phyloP scores from a whole-genome alignment of 2,113 vertebrate species.

The Petromus typicus region DNA sequence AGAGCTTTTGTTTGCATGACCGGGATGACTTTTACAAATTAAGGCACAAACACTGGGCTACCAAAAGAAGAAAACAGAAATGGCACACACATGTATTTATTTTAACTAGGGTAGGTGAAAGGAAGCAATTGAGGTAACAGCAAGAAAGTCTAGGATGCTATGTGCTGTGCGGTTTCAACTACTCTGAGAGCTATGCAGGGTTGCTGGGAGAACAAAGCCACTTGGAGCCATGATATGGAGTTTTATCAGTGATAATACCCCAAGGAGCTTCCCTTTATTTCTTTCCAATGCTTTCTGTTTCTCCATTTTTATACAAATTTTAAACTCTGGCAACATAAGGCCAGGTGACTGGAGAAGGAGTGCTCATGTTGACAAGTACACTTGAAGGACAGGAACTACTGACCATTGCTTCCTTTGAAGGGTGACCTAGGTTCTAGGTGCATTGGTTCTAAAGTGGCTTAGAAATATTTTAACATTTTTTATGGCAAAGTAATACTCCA shows the following conservation, averaged over 20 bases:
- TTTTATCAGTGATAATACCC: neutral
- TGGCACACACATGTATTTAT: neutral
- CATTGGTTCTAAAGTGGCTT: neutral
- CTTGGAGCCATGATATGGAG: neutral
- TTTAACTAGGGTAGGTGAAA: neutral
- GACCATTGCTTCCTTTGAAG: neutral
- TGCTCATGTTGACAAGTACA: neutral
- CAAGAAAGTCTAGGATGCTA: neutral
- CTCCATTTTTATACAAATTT: neutral
- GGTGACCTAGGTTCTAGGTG: neutral
- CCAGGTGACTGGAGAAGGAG: neutral
- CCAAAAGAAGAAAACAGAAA: neutral
- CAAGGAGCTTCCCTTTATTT: neutral
- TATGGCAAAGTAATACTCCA: too few relatives aligned
- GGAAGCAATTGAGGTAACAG: neutral
- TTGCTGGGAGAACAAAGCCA: neutral
- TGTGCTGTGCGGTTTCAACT: neutral
- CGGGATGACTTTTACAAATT: neutral
- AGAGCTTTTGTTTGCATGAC: neutral
- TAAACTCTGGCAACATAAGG: neutral
- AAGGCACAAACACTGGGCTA: neutral
- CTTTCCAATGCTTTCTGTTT: neutral
- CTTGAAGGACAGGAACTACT: neutral
- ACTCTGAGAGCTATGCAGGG: fast-evolving
- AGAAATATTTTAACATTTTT: neutral